Evolutionary conservation across 2,888 invertebrate species (phyloP), one percentile per base, ranked within the genome.

Genomic region (Netelia fuscicornis): DNA sequence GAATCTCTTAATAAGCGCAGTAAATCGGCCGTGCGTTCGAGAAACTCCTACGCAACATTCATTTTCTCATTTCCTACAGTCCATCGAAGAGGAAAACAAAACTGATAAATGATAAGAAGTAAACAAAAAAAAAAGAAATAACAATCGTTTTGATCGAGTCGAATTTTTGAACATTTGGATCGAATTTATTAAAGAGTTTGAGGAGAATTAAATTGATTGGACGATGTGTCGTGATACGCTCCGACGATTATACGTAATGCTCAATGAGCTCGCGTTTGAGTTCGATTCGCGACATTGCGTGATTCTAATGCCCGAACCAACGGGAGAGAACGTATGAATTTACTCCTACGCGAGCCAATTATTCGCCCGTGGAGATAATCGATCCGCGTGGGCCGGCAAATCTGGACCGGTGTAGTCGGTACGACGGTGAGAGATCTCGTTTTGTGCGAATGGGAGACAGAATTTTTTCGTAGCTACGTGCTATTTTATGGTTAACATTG

Each of bases 311-410:
- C 6, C 6, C 13, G 10, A 13, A 13, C 11, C 13, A 48, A 2
- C 13, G 48, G 48, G 48, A 48, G 48, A 48, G 13, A 48, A 48
- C 67, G 62, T 62, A 81, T 77, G 79, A 76, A 85, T 79, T 65
- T 48, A 71, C 81, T 77, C 75, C 84, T 64, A 86, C 85, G 85
- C 86, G 85, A 87, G 74, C 85, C 81, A 79, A 84, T 88, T 85
- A 87, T 80, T 56, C 56, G 48, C 54, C 78, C 62, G 67, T 54
- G 8, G 80, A 71, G 84, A 78, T 85, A 81, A 86, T 84, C 84
- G 77, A 76, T 81, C 54, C 67, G 71, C 65, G 74, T 82, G 70
- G 82, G 67, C 13, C 54, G 72, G 20, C 17, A 44, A 13, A 37
- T 20, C 58, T 20, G 9, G 58, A 58, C 58, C 67, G 25, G 23